phyloP scores from a whole-genome alignment of 2,888 invertebrate species.

The Palloptera scutellata region DNA sequence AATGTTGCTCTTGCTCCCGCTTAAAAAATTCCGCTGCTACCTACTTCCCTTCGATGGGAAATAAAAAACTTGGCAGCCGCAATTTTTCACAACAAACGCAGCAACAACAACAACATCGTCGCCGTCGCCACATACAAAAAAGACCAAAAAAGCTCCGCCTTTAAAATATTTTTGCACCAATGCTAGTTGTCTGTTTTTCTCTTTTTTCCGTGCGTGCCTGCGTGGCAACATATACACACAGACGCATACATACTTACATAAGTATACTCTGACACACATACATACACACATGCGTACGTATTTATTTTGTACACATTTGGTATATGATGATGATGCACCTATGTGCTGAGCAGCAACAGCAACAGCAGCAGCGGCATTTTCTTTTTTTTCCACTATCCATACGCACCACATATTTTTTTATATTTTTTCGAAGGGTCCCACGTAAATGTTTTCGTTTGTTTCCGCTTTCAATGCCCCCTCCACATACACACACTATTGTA shows the following conservation, averaged over 20 bases:
- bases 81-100: conserved; percentile 14
- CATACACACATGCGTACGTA: too few species aligned
- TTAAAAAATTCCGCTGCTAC: too few species aligned
- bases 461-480: too few species aligned
- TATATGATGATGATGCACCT: conserved; percentile 11
- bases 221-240: neutral
- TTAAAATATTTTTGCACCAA: conserved; percentile 61
- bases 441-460: too few species aligned
- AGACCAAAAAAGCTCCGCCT: conserved; percentile 62
- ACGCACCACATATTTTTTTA: too few species aligned
- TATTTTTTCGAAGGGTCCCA: too few species aligned
- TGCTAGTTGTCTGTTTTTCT: conserved; percentile 59
- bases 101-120: conserved; percentile 21
- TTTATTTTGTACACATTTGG: neutral
- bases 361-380: too few species aligned
- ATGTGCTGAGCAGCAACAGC: conserved; percentile 1
- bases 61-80: conserved; percentile 18
- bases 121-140: conserved; percentile 46
- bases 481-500: too few species aligned
- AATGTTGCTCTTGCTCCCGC: neutral
- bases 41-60: conserved; percentile 23
- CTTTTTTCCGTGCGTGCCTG: conserved; percentile 51
- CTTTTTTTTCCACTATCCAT: too few species aligned
- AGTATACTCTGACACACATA: too few species aligned
- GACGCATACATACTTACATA: neutral